phyloP scores from a whole-genome alignment of 2,797 vertebrate genomes.

The Phyllotis vaccarum region DNA sequence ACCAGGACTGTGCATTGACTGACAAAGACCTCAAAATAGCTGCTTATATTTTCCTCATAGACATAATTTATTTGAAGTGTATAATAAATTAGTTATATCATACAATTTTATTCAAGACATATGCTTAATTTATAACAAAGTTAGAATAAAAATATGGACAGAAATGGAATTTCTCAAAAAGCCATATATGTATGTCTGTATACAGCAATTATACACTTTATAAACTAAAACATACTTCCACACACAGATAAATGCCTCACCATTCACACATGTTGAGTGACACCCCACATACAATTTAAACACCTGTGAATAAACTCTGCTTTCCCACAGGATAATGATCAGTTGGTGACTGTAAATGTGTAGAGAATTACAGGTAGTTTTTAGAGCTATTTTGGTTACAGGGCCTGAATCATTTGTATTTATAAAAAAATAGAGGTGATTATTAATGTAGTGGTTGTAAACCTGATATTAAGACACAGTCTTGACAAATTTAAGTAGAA shows the following conservation, averaged over 20 bases:
- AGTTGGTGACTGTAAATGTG: not conserved
- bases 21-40: not conserved
- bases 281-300: not conserved
- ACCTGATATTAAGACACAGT: not conserved
- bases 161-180: not conserved
- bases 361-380: conserved; percentile 13
- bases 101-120: not conserved
- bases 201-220: not conserved
- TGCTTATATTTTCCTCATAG: not conserved
- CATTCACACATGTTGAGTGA: not conserved
- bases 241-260: too few species aligned
- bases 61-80: not conserved
- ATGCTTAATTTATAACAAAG: not conserved
- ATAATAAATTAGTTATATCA: not conserved
- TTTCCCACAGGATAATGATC: conserved; percentile 24
- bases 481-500: not conserved
- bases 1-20: not conserved
- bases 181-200: not conserved
- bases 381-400: not conserved
- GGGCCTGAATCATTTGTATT: not conserved
- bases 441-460: conserved; percentile 25
- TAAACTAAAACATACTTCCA: not conserved
- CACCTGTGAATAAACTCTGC: not conserved
- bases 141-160: not conserved
- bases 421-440: not conserved